Percentiles rank a stretch among this genome's conserved stretches.
These are phyloP conservation scores for Amniataba percoides DNA, from an alignment of 2,797 vertebrate species.

Conservation along the genomic window DNA sequence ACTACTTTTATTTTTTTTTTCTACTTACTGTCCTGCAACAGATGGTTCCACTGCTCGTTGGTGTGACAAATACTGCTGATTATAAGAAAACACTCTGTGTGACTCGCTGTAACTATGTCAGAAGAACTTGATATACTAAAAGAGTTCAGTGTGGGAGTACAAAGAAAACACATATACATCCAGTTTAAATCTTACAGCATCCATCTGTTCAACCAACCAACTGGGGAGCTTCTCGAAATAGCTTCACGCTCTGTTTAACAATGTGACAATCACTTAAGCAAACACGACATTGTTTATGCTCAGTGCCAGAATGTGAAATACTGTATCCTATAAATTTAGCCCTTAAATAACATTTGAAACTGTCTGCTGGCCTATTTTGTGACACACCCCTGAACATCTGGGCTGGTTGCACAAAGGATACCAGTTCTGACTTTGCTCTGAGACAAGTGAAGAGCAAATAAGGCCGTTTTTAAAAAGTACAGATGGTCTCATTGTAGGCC, in stretches of 20 bases:
- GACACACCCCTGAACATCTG: slow-evolving; percentile 3
- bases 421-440: background rate
- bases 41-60: slow-evolving; percentile 44
- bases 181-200: slow-evolving; percentile 12
- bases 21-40: slow-evolving; percentile 49
- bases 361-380: background rate
- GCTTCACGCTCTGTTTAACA: slow-evolving; percentile 20
- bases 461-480: background rate
- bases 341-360: background rate
- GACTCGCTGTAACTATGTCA: slow-evolving; percentile 15
- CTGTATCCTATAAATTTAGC: background rate
- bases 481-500: background rate
- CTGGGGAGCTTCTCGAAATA: slow-evolving; percentile 21
- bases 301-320: slow-evolving; percentile 1
- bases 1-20: slow-evolving; percentile 64
- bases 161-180: background rate
- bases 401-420: background rate
- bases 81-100: background rate
- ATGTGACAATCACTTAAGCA: slow-evolving; percentile 17
- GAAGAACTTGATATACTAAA: background rate
- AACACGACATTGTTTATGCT: slow-evolving; percentile 12
- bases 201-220: slow-evolving; percentile 36
- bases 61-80: slow-evolving; percentile 25
- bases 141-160: background rate
- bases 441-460: background rate